These are phyloP conservation scores for Amblyraja radiata DNA, from an alignment of 2,797 vertebrate genomes.

Conservation along the genomic window DNA sequence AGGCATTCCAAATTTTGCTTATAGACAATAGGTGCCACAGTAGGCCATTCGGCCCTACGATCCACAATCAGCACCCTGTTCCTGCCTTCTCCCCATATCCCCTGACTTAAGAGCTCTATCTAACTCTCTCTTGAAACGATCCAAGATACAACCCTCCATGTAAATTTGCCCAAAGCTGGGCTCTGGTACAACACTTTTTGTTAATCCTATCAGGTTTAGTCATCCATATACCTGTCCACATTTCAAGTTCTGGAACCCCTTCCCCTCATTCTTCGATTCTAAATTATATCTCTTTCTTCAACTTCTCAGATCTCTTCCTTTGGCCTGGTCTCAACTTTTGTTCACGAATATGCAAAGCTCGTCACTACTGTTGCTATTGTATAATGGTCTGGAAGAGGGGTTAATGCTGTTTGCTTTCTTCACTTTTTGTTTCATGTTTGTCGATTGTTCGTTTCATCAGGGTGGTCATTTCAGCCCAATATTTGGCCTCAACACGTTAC, in stretches of 20 bases:
- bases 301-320: neutral
- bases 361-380: neutral
- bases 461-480: constrained; percentile 63
- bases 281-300: neutral
- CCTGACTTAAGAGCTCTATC: too few species aligned
- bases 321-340: neutral
- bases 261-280: neutral
- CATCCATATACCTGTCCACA: neutral
- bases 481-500: constrained; percentile 51
- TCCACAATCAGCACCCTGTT: too few species aligned
- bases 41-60: too few species aligned
- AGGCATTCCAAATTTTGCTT: too few species aligned
- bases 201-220: too few species aligned
- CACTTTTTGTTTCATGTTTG: neutral
- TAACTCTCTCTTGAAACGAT: too few species aligned
- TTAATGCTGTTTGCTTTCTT: accelerated
- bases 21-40: too few species aligned
- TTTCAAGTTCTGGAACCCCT: neutral
- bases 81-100: too few species aligned
- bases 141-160: neutral
- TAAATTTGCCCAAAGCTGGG: neutral
- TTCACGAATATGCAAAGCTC: neutral
- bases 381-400: neutral
- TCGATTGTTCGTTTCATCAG: constrained; percentile 43
- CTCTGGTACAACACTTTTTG: neutral